A percentile compares a stretch with the other conserved stretches of the same genome.
phyloP scores from a whole-genome alignment of 92 coral and sea anemone genomes.

The Paragorgia papillata region DNA sequence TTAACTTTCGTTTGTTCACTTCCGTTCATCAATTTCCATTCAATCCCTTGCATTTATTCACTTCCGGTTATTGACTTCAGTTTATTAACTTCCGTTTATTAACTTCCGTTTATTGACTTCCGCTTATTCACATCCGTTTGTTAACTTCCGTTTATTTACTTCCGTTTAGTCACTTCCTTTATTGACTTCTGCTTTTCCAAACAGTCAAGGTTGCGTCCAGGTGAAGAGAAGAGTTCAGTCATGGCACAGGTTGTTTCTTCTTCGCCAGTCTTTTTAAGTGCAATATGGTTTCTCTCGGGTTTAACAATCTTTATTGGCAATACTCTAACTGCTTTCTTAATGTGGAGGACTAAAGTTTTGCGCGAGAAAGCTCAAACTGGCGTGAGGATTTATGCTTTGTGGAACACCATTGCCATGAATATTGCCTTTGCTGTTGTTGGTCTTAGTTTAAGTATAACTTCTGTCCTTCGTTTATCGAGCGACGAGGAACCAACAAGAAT shows the following conservation, averaged over 20 bases:
- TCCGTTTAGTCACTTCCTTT: too few relatives aligned
- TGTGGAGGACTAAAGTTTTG: background rate
- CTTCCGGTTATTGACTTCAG: too few relatives aligned
- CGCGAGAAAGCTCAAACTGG: background rate
- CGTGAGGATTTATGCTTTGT: background rate
- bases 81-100: too few relatives aligned
- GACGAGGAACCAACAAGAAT: background rate
- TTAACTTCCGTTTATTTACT: too few relatives aligned
- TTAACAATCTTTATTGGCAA: slow-evolving; percentile 5
- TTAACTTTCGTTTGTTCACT: too few relatives aligned
- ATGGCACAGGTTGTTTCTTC: background rate
- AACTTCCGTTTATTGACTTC: too few relatives aligned
- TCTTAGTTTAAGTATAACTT: background rate
- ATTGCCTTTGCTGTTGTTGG: slow-evolving; percentile 32
- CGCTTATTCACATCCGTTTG: too few relatives aligned
- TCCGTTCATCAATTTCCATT: too few relatives aligned
- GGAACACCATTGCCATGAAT: background rate
- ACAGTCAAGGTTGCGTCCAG: too few relatives aligned
- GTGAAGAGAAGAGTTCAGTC: background rate
- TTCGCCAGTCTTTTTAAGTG: background rate
- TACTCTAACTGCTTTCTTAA: background rate
- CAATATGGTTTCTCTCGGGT: slow-evolving; percentile 19
- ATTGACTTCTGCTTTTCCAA: too few relatives aligned
- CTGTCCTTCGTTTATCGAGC: background rate
- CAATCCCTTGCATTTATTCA: too few relatives aligned